These are phyloP conservation scores for Melanotaenia trifasciata DNA, from an alignment of 2,797 vertebrate species.

Conservation along the genomic window DNA sequence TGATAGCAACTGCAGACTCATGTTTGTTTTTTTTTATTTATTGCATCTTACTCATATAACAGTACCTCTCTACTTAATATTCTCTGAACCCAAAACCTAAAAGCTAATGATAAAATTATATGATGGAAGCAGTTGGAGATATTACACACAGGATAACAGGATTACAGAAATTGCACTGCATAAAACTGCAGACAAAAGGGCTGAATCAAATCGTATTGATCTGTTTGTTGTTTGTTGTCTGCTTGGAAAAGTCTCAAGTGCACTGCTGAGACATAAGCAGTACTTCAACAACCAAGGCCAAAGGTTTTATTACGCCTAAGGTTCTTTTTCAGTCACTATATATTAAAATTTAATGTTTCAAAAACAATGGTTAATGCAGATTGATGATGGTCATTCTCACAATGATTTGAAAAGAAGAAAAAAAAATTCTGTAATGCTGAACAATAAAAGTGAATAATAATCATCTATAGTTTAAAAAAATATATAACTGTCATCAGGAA, in stretches of 20 bases:
- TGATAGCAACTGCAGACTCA: neutral
- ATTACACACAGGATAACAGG: slow-evolving; percentile 23
- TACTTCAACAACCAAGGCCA: slow-evolving; percentile 49
- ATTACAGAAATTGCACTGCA: slow-evolving; percentile 33
- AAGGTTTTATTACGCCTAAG: slow-evolving; percentile 32
- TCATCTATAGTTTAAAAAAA: too few species aligned
- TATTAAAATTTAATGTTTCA: too few species aligned
- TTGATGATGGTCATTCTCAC: neutral
- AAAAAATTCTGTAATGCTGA: neutral
- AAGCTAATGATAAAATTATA: too few species aligned
- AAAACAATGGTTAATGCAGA: neutral
- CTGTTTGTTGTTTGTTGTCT: slow-evolving; percentile 36
- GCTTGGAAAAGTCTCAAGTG: slow-evolving; percentile 43
- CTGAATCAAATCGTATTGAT: slow-evolving; percentile 54
- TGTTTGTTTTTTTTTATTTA: neutral
- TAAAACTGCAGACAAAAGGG: slow-evolving; percentile 30
- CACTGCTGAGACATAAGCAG: slow-evolving; percentile 30
- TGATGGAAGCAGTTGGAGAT: neutral
- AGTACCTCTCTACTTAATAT: neutral
- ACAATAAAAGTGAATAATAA: neutral
- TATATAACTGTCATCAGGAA: neutral
- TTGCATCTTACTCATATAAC: neutral
- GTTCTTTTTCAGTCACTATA: neutral
- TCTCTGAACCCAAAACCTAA: neutral
- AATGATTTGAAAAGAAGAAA: slow-evolving; percentile 10